Evolutionary conservation across 2,113 vertebrate species (phyloP).

Genomic region (Butorides virescens): DNA sequence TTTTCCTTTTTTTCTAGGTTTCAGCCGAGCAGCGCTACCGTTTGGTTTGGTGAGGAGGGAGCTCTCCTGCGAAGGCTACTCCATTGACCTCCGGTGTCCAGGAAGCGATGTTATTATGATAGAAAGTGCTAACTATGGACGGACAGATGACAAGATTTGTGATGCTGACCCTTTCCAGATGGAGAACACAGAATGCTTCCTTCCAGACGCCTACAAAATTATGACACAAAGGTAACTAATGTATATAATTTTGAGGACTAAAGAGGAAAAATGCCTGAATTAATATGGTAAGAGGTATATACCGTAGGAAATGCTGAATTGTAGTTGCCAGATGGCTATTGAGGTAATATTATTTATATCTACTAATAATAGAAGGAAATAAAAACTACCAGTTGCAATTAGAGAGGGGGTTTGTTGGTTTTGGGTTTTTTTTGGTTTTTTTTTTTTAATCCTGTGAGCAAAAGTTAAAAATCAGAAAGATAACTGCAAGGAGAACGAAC

Average conservation of each 20-base stretch:
- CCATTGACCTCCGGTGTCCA: constrained; percentile 96
- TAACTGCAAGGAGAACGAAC: neutral
- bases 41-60: constrained; percentile 96
- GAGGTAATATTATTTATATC: neutral
- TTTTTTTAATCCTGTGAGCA: neutral
- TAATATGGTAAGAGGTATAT: neutral
- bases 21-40: constrained; percentile 93
- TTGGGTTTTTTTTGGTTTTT: too few species aligned
- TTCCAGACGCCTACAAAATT: constrained; percentile 98
- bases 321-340: neutral
- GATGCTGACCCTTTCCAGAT: constrained; percentile 99
- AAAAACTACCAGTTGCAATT: neutral
- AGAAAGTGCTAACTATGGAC: constrained; percentile 96
- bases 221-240: constrained; percentile 94
- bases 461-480: neutral
- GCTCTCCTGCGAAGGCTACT: constrained; percentile 97
- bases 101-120: constrained; percentile 99
- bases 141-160: constrained; percentile 98
- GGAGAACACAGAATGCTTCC: constrained; percentile 99
- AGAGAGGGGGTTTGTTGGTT: neutral
- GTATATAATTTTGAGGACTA: neutral
- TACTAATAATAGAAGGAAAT: neutral
- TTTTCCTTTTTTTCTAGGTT: constrained; percentile 76
- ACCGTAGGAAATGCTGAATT: neutral
- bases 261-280: neutral